Base-by-base conservation (phyloP, 2,797 vertebrate genomes). In the Nyctalus aviator region DNA sequence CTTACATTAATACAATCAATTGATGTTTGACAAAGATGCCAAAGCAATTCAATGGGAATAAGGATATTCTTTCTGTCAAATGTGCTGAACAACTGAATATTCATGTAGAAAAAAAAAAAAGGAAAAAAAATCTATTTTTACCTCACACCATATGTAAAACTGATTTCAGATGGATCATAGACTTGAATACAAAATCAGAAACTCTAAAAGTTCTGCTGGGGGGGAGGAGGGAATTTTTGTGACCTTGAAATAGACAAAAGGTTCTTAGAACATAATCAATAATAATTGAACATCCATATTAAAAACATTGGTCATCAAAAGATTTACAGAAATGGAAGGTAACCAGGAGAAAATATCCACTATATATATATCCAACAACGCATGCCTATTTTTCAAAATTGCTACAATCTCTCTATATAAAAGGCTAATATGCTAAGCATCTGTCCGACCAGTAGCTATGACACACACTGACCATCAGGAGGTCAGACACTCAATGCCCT, bases 241-340 rank as follows among this genome's bases (percentile, higher is more conserved):
- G 23, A 66, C 5, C 21, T 44, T 55, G 21, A 72, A 44, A 76
- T 46, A 35, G 12, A 55, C 15, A 91, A 41, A 64, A 3, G 44
- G 15, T 76, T 84, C 14, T 66, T 53, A 75, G 71, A 41, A 32
- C 57, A 66, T 53, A 53, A 75, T 71, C 46, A 59, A 46, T 48
- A 82, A 50, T 64, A 81, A 73, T 41, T 66, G 44, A 57, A 55
- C 37, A 76, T 55, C 30, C 68, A 50, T 20, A 32, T 62, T 78
- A 86, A 79, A 92, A 41, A 71, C 27, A 48, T 77, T 62, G 69
- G 14, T 71, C 15, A 79, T 62, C 73, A 81, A 87, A 85, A n/a
- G n/a, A 32, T 91, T 57, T 69, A 79, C 6, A 30, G 18, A 78
- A 71, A 76, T n/a, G 23, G 37, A 13, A 20, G 27, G 12, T 37